Conservation (phyloP, 2,888 invertebrate species). For the Heliconius erato region DNA sequence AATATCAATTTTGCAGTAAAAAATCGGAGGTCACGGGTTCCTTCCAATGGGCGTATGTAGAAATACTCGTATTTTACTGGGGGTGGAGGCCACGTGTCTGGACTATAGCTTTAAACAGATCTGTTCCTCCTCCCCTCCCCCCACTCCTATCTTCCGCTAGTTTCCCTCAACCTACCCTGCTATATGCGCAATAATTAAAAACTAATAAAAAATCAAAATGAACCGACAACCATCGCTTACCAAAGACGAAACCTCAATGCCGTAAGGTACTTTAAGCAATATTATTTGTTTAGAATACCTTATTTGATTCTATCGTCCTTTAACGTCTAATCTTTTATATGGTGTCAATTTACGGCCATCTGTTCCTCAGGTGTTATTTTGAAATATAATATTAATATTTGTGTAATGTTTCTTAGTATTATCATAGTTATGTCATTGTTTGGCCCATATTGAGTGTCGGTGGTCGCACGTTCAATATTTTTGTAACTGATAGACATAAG, state of each 20-base stretch:
- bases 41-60: too few relatives aligned
- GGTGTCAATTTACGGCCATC: conserved; percentile 30
- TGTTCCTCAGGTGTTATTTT: conserved; percentile 33
- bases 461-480: neutral
- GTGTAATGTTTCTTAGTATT: conserved; percentile 20
- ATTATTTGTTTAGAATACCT: conserved; percentile 13
- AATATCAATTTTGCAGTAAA: too few relatives aligned
- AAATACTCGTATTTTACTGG: too few relatives aligned
- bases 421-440: neutral
- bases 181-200: too few relatives aligned
- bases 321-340: neutral
- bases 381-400: conserved; percentile 36
- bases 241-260: neutral
- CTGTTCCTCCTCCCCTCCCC: too few relatives aligned
- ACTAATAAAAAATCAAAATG: neutral
- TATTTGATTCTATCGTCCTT: neutral
- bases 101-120: too few relatives aligned
- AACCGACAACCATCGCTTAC: neutral
- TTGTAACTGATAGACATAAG: neutral
- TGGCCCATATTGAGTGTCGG: neutral
- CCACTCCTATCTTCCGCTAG: too few relatives aligned
- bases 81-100: too few relatives aligned
- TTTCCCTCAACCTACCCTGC: too few relatives aligned
- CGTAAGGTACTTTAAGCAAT: neutral
- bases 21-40: too few relatives aligned